Evolutionary conservation across 2,888 invertebrate species (phyloP), one percentile per base, ranked within the genome.

Genomic region (Hirtodrosophila alboralis): DNA sequence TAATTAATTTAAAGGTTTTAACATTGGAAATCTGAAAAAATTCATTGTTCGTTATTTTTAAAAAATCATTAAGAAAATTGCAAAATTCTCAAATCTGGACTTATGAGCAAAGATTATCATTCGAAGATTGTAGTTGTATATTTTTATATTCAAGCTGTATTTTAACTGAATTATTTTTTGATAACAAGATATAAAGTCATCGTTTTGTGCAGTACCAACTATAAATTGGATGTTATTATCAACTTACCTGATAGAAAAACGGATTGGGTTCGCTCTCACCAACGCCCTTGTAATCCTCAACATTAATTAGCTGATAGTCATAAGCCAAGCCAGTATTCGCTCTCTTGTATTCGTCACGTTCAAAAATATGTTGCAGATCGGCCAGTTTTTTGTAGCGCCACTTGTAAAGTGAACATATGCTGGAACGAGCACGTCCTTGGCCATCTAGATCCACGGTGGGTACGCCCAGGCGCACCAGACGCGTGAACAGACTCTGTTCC

Each of bases 211-310:
- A 21, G n/a, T n/a, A n/a, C n/a, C n/a, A n/a, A 3, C 2, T 4
- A 1, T 8, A 37, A 1, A 14, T 6, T 1, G 18, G 10, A 10
- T 12, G 3, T 2, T 14, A 1, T 6, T 1, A 1, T 4, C 1
- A 1, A 18, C 21, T 70, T 87, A 96, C 96, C 93, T 98, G 99
- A 90, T 98, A 99, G 90, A 99, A 99, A 91, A 97, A 98, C 0
- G 99, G 98, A 90, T 97, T 98, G 0, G 99, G 99, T 89, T 99
- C 98, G 0, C 97, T 95, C 91, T 99, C 99, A 0, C 99, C 99
- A 6, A 96, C 94, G 4, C 97, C 97, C 89, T 98, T 98, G 91
- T 98, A 98, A 90, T 99, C 97, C 72, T 96, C 96, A 0, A 99
- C 99, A 90, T 99, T 96, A 68, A 99, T 93, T 0, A 99, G 92